Evolutionary conservation across 1,140 invertebrate species (phyloP).

Genomic region (Chionoecetes opilio): DNA sequence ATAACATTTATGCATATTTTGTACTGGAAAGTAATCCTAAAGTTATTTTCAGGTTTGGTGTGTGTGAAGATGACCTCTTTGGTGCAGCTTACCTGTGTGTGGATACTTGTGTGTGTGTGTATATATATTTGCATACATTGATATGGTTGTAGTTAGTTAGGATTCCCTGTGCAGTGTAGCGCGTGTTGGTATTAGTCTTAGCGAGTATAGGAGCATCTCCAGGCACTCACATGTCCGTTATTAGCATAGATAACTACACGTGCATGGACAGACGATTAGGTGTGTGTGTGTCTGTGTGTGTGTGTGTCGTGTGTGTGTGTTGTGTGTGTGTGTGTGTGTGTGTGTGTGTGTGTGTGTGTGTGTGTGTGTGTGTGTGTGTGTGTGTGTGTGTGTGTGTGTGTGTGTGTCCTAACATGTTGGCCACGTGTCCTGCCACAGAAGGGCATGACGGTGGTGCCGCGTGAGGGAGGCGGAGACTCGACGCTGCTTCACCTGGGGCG

Average conservation of each 20-base stretch:
- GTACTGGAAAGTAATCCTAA: not conserved
- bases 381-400: conserved; percentile 32
- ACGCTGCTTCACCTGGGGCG: conserved; percentile 62
- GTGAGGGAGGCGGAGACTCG: conserved; percentile 21
- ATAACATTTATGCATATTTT: too few relatives aligned
- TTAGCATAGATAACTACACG: not conserved
- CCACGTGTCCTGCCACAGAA: conserved; percentile 59
- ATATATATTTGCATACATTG: not conserved
- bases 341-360: not conserved
- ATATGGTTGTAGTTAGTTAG: not conserved
- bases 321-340: too few relatives aligned
- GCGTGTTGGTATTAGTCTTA: not conserved
- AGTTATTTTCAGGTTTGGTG: not conserved
- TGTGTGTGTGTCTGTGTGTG: not conserved
- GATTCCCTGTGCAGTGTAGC: not conserved
- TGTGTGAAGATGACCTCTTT: not conserved
- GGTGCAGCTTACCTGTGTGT: not conserved
- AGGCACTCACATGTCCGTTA: not conserved
- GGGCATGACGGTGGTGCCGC: conserved; percentile 58
- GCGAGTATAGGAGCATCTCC: not conserved
- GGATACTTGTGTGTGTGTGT: not conserved
- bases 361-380: conserved; percentile 41
- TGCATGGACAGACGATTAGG: not conserved
- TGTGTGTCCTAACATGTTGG: not conserved
- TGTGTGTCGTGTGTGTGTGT: too few relatives aligned